These are phyloP conservation scores for Allolobophora icterica DNA, from an alignment of 2,888 invertebrate species.

Conservation along the genomic window DNA sequence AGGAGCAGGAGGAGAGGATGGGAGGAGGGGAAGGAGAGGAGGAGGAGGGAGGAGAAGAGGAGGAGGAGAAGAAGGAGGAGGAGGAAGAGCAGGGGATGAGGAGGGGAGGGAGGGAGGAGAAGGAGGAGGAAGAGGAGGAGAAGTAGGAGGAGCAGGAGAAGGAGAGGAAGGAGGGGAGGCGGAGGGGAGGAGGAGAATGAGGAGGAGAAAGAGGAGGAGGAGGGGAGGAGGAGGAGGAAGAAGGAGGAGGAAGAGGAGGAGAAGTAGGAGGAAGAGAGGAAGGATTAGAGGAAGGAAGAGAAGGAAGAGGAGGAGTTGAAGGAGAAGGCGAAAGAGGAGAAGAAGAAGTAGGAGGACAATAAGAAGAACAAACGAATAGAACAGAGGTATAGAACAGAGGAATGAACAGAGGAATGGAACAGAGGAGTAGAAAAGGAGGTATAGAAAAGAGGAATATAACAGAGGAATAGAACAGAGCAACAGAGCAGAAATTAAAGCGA, in stretches of 20 bases:
- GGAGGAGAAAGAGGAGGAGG: neutral
- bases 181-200: neutral
- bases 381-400: no score
- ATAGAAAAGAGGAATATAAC: no score
- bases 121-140: neutral
- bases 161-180: neutral
- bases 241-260: neutral
- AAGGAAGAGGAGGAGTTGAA: neutral
- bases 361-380: neutral
- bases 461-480: no score
- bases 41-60: neutral
- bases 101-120: neutral
- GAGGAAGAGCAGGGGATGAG: neutral
- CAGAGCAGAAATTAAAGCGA: no score
- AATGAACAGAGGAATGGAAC: no score
- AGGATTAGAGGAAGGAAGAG: neutral
- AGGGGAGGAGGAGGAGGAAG: neutral
- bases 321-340: neutral
- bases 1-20: neutral
- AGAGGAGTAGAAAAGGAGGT: neutral
- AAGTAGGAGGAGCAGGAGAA: neutral
- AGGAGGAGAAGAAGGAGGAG: neutral
- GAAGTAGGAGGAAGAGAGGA: neutral
- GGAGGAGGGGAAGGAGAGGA: neutral
- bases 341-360: neutral